Evolutionary conservation across 1,140 invertebrate species (phyloP).

Genomic region (Drosophila virilis): DNA sequence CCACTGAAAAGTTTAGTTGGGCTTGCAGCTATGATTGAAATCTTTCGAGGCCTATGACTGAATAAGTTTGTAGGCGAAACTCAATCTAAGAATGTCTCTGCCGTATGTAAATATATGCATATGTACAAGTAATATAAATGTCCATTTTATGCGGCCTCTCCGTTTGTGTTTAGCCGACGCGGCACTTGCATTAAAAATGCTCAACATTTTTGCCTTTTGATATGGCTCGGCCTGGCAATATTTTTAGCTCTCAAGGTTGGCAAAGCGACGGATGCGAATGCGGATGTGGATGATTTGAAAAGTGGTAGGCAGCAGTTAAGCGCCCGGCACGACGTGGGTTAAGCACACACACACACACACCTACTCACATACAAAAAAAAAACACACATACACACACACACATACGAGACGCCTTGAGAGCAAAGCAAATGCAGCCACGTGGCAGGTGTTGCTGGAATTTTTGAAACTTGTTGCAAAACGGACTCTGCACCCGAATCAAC

Average conservation of each 20-base stretch:
- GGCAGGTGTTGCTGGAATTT: slow-evolving; percentile 37
- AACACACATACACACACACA: slow-evolving; percentile 1
- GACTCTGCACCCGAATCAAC: slow-evolving; percentile 51
- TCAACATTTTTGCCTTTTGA: slow-evolving; percentile 68
- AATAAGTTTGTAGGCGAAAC: neutral
- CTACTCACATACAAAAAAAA: slow-evolving; percentile 24
- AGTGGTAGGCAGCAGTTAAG: slow-evolving; percentile 72
- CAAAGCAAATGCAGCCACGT: slow-evolving; percentile 50
- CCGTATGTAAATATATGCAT: slow-evolving; percentile 7
- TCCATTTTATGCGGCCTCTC: slow-evolving; percentile 41
- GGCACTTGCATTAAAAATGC: slow-evolving; percentile 57
- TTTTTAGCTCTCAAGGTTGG: slow-evolving; percentile 75
- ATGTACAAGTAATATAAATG: slow-evolving; percentile 32
- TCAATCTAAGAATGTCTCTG: neutral
- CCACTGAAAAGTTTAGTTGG: too few species aligned
- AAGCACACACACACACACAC: slow-evolving; percentile 33
- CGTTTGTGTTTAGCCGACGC: slow-evolving; percentile 34
- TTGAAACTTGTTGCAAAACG: slow-evolving; percentile 72
- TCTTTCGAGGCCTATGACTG: too few species aligned
- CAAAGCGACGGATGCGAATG: slow-evolving; percentile 67
- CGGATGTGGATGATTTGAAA: slow-evolving; percentile 80
- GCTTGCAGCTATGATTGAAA: too few species aligned
- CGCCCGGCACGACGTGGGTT: slow-evolving; percentile 27
- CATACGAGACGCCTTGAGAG: slow-evolving; percentile 58
- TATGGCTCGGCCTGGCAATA: slow-evolving; percentile 58